Percentiles rank a stretch among this genome's conserved stretches.
Evolutionary conservation across 2,113 vertebrate genomes (phyloP).

Genomic region (Camelus dromedarius): DNA sequence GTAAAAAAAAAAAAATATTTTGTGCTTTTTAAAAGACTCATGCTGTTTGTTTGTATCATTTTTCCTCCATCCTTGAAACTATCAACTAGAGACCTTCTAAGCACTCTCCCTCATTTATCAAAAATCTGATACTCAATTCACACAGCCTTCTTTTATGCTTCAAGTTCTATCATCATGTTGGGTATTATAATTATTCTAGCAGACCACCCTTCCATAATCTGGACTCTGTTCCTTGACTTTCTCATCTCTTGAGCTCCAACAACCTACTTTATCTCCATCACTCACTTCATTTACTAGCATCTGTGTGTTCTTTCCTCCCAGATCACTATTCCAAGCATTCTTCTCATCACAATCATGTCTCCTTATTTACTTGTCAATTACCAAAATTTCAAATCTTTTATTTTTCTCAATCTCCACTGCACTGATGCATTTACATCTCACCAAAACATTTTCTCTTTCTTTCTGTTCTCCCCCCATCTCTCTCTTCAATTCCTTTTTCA

Average conservation of each 20-base stretch:
- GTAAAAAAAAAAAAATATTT: background rate
- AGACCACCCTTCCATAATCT: background rate
- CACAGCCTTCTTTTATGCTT: background rate
- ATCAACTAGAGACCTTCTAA: background rate
- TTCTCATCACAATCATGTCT: background rate
- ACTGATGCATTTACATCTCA: background rate
- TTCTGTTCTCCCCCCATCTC: no score
- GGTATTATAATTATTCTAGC: background rate
- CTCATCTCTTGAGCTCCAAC: background rate
- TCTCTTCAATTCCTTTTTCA: background rate
- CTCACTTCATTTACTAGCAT: background rate
- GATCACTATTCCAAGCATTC: background rate
- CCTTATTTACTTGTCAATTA: background rate
- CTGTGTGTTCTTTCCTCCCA: background rate
- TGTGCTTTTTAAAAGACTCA: background rate
- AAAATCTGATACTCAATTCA: background rate
- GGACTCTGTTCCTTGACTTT: background rate
- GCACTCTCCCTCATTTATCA: background rate
- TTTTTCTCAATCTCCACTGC: background rate
- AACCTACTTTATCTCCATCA: background rate
- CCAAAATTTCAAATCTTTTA: background rate
- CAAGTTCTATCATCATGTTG: background rate
- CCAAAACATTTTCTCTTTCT: background rate
- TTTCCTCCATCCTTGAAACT: background rate
- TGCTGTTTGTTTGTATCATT: background rate